Percentiles rank a stretch among this genome's conserved stretches.
phyloP scores from a whole-genome alignment of 2,113 vertebrate species.

The Naja naja region DNA sequence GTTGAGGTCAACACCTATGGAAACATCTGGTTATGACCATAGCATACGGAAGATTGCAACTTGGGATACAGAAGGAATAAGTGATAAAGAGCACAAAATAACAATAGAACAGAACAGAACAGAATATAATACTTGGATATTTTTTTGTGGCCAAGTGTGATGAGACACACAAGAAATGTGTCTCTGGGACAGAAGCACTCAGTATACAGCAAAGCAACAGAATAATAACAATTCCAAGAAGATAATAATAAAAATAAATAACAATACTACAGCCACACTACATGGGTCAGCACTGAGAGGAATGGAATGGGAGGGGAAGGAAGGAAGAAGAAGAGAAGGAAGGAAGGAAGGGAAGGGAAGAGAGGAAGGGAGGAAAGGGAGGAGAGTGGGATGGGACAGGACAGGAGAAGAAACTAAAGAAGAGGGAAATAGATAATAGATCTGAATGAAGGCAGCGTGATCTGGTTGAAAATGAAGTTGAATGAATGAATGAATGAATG shows the following conservation, averaged over 20 bases:
- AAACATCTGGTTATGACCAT: background rate
- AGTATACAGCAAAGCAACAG: background rate
- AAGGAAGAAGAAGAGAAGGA: accelerated
- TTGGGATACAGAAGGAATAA: background rate
- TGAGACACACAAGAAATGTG: background rate
- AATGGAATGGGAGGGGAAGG: too few relatives aligned
- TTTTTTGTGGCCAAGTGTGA: background rate
- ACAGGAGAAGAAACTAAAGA: background rate
- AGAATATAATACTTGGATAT: background rate
- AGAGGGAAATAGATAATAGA: background rate
- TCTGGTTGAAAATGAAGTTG: background rate
- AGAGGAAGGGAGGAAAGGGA: too few relatives aligned
- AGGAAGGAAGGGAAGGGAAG: too few relatives aligned
- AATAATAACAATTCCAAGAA: background rate
- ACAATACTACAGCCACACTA: too few relatives aligned
- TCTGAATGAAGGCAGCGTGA: background rate
- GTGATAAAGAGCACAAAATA: background rate
- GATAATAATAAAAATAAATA: background rate
- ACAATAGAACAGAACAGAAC: background rate
- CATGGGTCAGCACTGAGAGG: too few relatives aligned
- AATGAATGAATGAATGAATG: background rate
- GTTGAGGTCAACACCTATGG: background rate
- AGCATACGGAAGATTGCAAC: background rate
- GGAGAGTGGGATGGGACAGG: too few relatives aligned
- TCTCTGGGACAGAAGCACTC: background rate